Percentiles rank a stretch among this genome's conserved stretches.
phyloP scores from a whole-genome alignment of 2,797 vertebrate genomes.

The Diplodus sargus region DNA sequence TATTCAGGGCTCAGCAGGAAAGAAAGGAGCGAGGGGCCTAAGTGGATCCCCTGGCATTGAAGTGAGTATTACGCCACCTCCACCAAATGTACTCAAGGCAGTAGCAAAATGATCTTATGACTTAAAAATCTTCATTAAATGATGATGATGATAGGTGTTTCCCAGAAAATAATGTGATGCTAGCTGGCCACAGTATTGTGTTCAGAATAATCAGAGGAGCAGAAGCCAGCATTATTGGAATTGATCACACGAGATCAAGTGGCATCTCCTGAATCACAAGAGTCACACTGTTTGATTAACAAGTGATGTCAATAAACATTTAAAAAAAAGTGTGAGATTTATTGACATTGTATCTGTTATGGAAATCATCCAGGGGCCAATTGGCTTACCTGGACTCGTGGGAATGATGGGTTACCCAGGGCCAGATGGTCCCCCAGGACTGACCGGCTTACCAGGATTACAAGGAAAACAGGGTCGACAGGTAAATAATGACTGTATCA shows the following conservation, averaged over 20 bases:
- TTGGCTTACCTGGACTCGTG: slow-evolving; percentile 86
- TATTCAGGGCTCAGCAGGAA: slow-evolving; percentile 89
- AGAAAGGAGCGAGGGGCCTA: slow-evolving; percentile 89
- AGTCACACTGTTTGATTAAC: neutral
- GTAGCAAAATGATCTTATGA: neutral
- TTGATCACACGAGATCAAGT: neutral
- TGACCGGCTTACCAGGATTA: slow-evolving; percentile 86
- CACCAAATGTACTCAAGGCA: neutral
- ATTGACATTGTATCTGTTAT: slow-evolving; percentile 23
- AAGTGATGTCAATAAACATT: neutral
- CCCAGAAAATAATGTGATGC: neutral
- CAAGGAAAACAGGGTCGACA: slow-evolving; percentile 86
- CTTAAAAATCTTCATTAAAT: neutral
- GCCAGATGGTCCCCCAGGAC: slow-evolving; percentile 86
- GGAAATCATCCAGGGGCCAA: slow-evolving; percentile 85
- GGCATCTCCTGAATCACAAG: neutral
- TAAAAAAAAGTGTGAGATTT: neutral
- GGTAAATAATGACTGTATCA: slow-evolving; percentile 56
- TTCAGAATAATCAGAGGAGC: neutral
- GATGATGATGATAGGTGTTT: slow-evolving; percentile 1
- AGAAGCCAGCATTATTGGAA: neutral
- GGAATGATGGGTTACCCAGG: slow-evolving; percentile 89
- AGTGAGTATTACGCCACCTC: slow-evolving; percentile 84
- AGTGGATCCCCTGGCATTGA: slow-evolving; percentile 88
- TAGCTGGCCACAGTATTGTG: neutral